phyloP scores from a whole-genome alignment of 2,888 invertebrate genomes.

The Parnassius orleans region DNA sequence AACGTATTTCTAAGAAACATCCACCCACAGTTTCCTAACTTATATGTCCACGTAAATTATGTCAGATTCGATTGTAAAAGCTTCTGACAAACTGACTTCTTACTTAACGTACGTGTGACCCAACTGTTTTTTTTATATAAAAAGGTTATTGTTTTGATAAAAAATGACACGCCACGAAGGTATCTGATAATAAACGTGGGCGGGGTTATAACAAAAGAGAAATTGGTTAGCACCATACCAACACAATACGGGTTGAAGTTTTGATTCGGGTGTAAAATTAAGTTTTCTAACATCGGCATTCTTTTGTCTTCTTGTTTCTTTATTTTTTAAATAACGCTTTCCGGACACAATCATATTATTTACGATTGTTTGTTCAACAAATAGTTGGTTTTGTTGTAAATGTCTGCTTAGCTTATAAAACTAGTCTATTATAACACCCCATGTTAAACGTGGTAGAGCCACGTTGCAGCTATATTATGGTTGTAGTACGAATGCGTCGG shows the following conservation, averaged over 20 bases:
- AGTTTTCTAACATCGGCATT: slow-evolving; percentile 63
- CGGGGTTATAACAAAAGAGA: slow-evolving; percentile 71
- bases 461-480: no score
- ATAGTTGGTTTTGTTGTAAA: slow-evolving; percentile 34
- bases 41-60: slow-evolving; percentile 60
- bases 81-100: slow-evolving; percentile 62
- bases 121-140: slow-evolving; percentile 42
- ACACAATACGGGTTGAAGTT: slow-evolving; percentile 67
- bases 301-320: slow-evolving; percentile 55
- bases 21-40: slow-evolving; percentile 39
- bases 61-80: slow-evolving; percentile 52
- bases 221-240: slow-evolving; percentile 72
- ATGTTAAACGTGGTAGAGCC: no score
- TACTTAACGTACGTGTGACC: slow-evolving; percentile 52
- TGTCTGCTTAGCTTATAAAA: slow-evolving; percentile 25
- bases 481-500: no score
- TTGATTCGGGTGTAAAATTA: slow-evolving; percentile 78
- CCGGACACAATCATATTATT: slow-evolving; percentile 46
- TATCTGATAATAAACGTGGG: slow-evolving; percentile 78
- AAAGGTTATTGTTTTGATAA: slow-evolving; percentile 78
- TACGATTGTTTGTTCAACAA: slow-evolving; percentile 61
- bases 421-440: background rate
- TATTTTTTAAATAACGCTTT: slow-evolving; percentile 55
- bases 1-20: slow-evolving; percentile 12
- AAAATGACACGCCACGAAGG: slow-evolving; percentile 76